phyloP scores from a whole-genome alignment of 2,888 invertebrate genomes.

The Campaea margaritaria region DNA sequence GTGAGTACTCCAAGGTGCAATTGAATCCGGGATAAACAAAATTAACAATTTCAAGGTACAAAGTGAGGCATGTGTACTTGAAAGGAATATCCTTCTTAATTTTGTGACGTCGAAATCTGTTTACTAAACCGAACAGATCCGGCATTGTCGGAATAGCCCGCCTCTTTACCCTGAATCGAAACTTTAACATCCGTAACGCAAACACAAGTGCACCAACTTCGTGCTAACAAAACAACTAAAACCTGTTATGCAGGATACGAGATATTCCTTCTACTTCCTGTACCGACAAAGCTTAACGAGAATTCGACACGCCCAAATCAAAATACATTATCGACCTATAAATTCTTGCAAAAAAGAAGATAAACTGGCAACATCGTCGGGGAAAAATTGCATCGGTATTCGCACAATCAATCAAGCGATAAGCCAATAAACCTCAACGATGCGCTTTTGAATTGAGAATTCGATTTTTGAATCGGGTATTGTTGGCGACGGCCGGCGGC shows the following conservation, averaged over 20 bases:
- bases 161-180: constrained; percentile 56
- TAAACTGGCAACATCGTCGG: constrained; percentile 55
- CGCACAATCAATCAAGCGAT: constrained; percentile 85
- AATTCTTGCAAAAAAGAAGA: constrained; percentile 39
- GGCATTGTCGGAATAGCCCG: constrained; percentile 50
- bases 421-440: constrained; percentile 86
- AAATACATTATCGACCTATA: constrained; percentile 77
- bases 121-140: constrained; percentile 50
- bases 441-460: constrained; percentile 83
- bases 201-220: constrained; percentile 77
- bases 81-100: constrained; percentile 23
- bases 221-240: constrained; percentile 50
- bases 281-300: constrained; percentile 70
- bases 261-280: constrained; percentile 71
- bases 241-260: constrained; percentile 68
- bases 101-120: constrained; percentile 18
- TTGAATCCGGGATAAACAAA: constrained; percentile 26
- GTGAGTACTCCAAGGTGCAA: constrained; percentile 39
- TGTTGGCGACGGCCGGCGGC: constrained; percentile 79
- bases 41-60: constrained; percentile 24
- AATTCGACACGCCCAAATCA: constrained; percentile 84
- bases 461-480: constrained; percentile 78
- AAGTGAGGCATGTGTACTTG: background rate
- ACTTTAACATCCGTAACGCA: constrained; percentile 75
- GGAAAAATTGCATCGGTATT: constrained; percentile 65